These are phyloP conservation scores for Zootoca vivipara DNA, from an alignment of 2,113 vertebrate genomes.

Conservation along the genomic window DNA sequence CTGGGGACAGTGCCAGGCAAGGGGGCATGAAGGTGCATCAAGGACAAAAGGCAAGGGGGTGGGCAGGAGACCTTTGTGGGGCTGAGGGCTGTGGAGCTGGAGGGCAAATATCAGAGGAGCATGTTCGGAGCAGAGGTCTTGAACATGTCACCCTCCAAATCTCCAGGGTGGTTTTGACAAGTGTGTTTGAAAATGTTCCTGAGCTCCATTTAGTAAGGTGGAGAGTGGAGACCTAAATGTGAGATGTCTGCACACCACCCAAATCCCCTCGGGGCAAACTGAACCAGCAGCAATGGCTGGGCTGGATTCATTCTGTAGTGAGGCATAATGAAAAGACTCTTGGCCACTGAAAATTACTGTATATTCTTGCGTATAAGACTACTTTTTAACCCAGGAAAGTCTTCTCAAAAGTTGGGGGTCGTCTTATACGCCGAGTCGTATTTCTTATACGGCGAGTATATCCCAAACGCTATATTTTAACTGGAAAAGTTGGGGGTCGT, in stretches of 20 bases:
- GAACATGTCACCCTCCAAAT: not conserved
- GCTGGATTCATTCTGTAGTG: not conserved
- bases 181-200: not conserved
- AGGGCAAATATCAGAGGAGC: not conserved
- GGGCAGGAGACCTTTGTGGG: not conserved
- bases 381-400: too few relatives aligned
- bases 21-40: not conserved
- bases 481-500: too few relatives aligned
- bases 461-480: too few relatives aligned
- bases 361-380: too few relatives aligned
- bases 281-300: not conserved
- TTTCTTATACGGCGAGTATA: too few relatives aligned
- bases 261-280: not conserved
- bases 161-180: not conserved
- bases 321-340: not conserved
- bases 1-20: not conserved
- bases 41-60: not conserved
- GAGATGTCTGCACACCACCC: not conserved
- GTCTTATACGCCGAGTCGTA: too few relatives aligned
- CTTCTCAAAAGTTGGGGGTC: too few relatives aligned
- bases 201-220: not conserved
- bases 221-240: not conserved
- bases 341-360: not conserved
- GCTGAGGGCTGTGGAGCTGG: not conserved
- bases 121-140: not conserved